These are phyloP conservation scores for Ptychoptera albimana DNA, from an alignment of 2,888 invertebrate genomes.

Conservation along the genomic window DNA sequence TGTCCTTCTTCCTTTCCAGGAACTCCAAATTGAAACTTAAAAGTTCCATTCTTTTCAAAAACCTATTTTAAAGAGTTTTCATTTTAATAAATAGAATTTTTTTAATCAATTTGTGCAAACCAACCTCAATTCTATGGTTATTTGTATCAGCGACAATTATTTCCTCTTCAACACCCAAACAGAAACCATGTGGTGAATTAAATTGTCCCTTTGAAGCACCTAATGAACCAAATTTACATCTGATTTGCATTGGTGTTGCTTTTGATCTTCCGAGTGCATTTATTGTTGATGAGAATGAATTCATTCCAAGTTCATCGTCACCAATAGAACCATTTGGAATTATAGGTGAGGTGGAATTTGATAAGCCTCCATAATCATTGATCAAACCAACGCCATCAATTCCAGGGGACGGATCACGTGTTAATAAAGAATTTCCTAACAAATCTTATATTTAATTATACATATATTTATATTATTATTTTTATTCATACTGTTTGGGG, in stretches of 20 bases:
- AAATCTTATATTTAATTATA: too few species aligned
- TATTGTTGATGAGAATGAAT: conserved; percentile 32
- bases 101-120: background rate
- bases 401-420: conserved; percentile 43
- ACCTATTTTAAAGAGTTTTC: conserved; percentile 42
- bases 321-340: conserved; percentile 31
- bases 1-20: conserved; percentile 94
- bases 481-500: background rate
- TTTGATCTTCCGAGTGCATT: conserved; percentile 48
- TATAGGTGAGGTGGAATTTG: conserved; percentile 45
- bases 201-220: conserved; percentile 89
- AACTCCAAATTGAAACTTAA: conserved; percentile 87
- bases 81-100: too few species aligned
- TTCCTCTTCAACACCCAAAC: conserved; percentile 85
- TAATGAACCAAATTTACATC: conserved; percentile 86
- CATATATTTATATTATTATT: conserved; percentile 4
- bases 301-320: conserved; percentile 31
- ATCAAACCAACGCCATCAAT: conserved; percentile 37
- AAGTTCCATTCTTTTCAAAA: conserved; percentile 85
- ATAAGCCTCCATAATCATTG: conserved; percentile 40
- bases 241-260: conserved; percentile 71
- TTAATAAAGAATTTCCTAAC: background rate
- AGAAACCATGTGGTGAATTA: conserved; percentile 94
- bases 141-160: conserved; percentile 95
- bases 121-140: conserved; percentile 83